Evolutionary conservation across 1,140 invertebrate species (phyloP).

Genomic region (Lucilia cuprina): DNA sequence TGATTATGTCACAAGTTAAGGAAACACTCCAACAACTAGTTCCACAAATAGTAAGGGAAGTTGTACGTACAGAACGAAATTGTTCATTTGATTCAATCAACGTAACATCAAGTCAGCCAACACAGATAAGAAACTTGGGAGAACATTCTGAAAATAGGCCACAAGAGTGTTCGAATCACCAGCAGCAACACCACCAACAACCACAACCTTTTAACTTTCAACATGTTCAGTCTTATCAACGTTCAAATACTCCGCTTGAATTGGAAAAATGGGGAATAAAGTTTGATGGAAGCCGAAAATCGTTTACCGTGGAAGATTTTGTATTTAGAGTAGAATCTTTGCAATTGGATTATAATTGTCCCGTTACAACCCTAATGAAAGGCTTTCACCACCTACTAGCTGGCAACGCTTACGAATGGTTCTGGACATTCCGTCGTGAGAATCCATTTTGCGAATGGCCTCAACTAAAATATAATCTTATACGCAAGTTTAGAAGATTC

Average conservation of each 20-base stretch:
- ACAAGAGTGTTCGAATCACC: background rate
- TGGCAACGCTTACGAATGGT: background rate
- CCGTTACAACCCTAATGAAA: background rate
- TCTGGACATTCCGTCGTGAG: background rate
- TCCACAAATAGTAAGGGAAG: background rate
- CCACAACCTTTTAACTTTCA: background rate
- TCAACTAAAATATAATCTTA: background rate
- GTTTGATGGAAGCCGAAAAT: background rate
- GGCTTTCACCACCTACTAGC: background rate
- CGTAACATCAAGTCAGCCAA: background rate
- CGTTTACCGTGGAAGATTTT: background rate
- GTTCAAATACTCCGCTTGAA: background rate
- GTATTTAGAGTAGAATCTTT: background rate
- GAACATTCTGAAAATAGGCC: background rate
- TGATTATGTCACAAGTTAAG: background rate
- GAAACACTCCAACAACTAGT: background rate
- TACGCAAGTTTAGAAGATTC: background rate
- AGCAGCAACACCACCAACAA: background rate
- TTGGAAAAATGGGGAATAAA: background rate
- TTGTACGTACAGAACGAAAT: background rate
- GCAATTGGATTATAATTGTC: background rate
- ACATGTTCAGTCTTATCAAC: too few relatives aligned
- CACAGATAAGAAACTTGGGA: background rate
- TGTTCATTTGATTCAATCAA: background rate
- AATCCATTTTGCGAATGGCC: background rate